phyloP scores from a whole-genome alignment of 2,113 vertebrate species.

The Tragelaphus buxtoni region DNA sequence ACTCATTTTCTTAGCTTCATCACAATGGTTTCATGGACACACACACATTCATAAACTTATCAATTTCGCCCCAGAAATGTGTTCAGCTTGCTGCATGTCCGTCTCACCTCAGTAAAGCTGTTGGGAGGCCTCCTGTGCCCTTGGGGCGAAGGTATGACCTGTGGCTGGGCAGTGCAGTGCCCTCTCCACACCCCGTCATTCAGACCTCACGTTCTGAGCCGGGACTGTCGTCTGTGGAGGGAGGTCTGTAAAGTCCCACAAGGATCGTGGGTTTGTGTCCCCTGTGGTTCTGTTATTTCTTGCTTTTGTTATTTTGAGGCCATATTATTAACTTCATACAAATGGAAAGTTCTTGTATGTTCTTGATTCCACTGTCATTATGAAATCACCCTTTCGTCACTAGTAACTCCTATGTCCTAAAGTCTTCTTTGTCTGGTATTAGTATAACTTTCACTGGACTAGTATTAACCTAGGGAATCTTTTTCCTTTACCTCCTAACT shows the following conservation, averaged over 20 bases:
- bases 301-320: background rate
- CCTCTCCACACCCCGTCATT: background rate
- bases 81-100: background rate
- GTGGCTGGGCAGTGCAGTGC: background rate
- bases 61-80: background rate
- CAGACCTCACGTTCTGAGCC: no score
- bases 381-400: background rate
- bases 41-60: background rate
- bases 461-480: background rate
- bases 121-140: background rate
- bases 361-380: background rate
- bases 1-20: background rate
- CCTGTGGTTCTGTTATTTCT: background rate
- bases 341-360: background rate
- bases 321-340: background rate
- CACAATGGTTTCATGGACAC: background rate
- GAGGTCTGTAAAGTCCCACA: background rate
- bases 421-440: background rate
- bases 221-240: fast-evolving
- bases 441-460: background rate
- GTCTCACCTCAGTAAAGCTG: background rate
- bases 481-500: background rate
- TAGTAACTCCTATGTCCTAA: background rate
- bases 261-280: fast-evolving
- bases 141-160: background rate